Evolutionary conservation across 30 jellyfish, hydroid and myxozoan genomes (phyloP), one percentile per base, ranked within the genome.

Genomic region (Nemopilema nomurai): DNA sequence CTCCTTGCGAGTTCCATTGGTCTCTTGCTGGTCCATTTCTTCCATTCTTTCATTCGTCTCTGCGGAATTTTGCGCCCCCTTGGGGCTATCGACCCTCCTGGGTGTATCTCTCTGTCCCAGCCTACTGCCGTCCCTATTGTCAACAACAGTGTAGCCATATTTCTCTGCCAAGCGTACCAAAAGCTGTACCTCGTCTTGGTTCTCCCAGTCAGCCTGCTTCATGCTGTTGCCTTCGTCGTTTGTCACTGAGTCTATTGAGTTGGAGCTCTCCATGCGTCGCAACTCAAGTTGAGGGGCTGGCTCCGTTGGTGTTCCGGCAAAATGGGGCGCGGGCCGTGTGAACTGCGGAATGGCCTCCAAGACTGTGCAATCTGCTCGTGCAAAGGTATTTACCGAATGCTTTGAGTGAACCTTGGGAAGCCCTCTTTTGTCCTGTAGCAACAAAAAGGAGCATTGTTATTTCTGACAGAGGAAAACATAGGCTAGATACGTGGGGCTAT

Each of bases 71-170:
- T 41, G 57, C 6, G 57, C 57, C 13, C 57, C 13, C 9, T 3
- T 13, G 13, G 57, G 9, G 13, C 57, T 41, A 41, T 41, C 57
- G 57, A 41, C 57, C 6, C 57, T 41, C 9, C 13, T 13, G 6
- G 57, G 6, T 41, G 6, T 41, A 6, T 41, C 9, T 6, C 13
- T 41, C 13, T 41, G 57, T 41, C 57, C 57, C 13, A 41, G 57
- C 57, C 57, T 41, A 13, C 57, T 41, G 6, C 57, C 49, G 8
- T 73, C 13, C 33, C 27, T 49, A 23, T 31, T 73, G 50, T 73
- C 49, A 49, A 73, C 41, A 22, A 78, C 31, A 51, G 32, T 63
- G 66, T 81, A 81, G 28, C 90, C 90, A 52, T 81, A 69, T 57
- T 81, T 81, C 41, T 62, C 33, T 19, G 83, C 90, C 66, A 81